These are phyloP conservation scores for Incurvaria masculella DNA, from an alignment of 2,888 invertebrate genomes.

Conservation along the genomic window DNA sequence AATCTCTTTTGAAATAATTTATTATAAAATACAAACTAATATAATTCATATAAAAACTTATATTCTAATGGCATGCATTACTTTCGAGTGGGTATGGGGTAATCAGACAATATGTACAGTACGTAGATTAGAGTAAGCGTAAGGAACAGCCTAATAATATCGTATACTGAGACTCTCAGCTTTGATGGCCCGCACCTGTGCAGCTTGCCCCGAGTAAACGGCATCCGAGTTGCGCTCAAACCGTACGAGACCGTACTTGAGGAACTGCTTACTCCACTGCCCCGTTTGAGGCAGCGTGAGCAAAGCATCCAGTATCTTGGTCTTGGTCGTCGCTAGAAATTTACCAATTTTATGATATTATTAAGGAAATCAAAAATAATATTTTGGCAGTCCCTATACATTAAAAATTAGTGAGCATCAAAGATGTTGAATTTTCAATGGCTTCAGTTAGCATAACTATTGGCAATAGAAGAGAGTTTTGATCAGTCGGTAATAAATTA, in stretches of 20 bases:
- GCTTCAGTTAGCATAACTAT: no score
- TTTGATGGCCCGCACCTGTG: conserved; percentile 49
- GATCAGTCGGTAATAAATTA: no score
- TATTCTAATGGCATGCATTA: no score
- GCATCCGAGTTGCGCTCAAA: conserved; percentile 42
- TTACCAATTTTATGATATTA: no score
- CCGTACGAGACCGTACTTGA: conserved; percentile 47
- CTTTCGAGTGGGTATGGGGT: conserved; percentile 36
- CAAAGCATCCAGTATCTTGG: conserved; percentile 36
- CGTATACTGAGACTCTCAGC: conserved; percentile 48
- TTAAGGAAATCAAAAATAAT: no score
- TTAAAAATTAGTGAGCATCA: no score
- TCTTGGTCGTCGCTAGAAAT: conserved; percentile 39
- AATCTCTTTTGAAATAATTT: conserved; percentile 7
- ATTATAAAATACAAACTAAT: no score
- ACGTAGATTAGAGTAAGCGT: conserved; percentile 38
- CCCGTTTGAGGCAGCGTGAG: conserved; percentile 33
- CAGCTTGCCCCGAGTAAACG: conserved; percentile 47
- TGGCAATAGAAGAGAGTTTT: no score
- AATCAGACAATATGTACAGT: conserved; percentile 43
- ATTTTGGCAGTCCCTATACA: no score
- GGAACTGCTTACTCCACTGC: conserved; percentile 40
- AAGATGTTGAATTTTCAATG: no score
- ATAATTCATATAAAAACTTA: no score
- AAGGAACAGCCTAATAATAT: conserved; percentile 50